Evolutionary conservation across 2,797 vertebrate genomes (phyloP), one percentile per base, ranked within the genome.

Genomic region (Tachyglossus aculeatus): DNA sequence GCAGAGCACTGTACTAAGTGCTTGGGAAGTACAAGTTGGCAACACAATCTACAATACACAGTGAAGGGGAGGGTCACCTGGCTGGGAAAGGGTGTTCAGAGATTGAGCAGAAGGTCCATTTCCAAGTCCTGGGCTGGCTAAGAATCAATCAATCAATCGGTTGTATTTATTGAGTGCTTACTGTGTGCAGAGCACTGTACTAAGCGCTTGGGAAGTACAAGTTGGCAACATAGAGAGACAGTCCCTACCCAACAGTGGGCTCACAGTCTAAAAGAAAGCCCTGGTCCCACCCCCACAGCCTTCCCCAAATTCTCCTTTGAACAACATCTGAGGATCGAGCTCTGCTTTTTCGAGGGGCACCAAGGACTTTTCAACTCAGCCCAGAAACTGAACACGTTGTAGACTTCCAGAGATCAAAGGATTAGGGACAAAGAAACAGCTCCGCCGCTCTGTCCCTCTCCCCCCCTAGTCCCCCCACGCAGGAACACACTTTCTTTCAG

Each of bases 101-200:
- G 71, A 41, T 2, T 71, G 60, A 66, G 19, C 71, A 77, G 76
- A 55, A 82, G 75, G 36, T 86, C 74, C 71, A 76, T 27, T 22
- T 77, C 78, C 66, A n/a, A 43, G 63, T 40, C 77, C 44, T 73
- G 80, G 80, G 66, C 47, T 59, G 38, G 59, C 44, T 77, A 78
- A 18, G n/a, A n/a, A n/a, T n/a, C n/a, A n/a, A n/a, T n/a, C n/a
- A n/a, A n/a, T n/a, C n/a, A n/a, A n/a, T n/a, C n/a, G n/a, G n/a
- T n/a, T n/a, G n/a, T n/a, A n/a, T n/a, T n/a, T n/a, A n/a, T n/a
- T n/a, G n/a, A n/a, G n/a, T n/a, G n/a, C n/a, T n/a, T n/a, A n/a
- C n/a, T n/a, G n/a, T n/a, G n/a, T n/a, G n/a, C n/a, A n/a, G n/a
- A n/a, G n/a, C n/a, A n/a, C n/a, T n/a, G n/a, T n/a, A n/a, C n/a